Evolutionary conservation across 2,113 vertebrate genomes (phyloP).

Genomic region (Peromyscus maniculatus): DNA sequence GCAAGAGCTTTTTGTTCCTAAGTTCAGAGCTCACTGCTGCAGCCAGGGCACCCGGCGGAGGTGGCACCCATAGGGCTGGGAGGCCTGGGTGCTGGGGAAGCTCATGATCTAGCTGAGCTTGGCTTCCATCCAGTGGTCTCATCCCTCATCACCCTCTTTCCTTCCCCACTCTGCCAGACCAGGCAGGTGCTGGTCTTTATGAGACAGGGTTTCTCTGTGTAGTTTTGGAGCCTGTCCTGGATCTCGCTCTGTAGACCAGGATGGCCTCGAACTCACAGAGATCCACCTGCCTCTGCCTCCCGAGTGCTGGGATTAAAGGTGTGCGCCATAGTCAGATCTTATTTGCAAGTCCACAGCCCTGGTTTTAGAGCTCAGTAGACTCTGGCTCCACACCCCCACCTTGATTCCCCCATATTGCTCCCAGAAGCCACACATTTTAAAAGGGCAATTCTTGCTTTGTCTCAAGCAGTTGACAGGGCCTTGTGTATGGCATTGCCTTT

Average conservation of each 20-base stretch:
- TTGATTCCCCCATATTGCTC: neutral
- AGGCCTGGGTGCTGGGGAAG: neutral
- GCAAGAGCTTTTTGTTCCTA: constrained; percentile 21
- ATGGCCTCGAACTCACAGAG: too few relatives aligned
- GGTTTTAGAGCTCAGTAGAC: too few relatives aligned
- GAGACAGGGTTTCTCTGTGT: too few relatives aligned
- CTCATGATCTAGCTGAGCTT: rapidly evolving
- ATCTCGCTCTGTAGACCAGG: too few relatives aligned
- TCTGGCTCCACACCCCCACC: neutral
- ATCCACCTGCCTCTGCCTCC: too few relatives aligned
- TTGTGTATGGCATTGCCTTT: rapidly evolving
- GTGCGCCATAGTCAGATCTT: neutral
- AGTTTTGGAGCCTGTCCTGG: too few relatives aligned
- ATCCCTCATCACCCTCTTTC: neutral
- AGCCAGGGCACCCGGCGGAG: rapidly evolving
- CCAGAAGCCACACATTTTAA: constrained; percentile 5
- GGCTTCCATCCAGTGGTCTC: neutral
- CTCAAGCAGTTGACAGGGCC: neutral
- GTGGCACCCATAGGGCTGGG: rapidly evolving
- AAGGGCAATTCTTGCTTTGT: neutral
- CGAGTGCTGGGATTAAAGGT: too few relatives aligned
- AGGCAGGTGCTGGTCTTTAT: too few relatives aligned
- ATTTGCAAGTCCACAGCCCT: neutral
- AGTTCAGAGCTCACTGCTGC: neutral
- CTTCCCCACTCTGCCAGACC: rapidly evolving